A percentile compares a stretch with the other conserved stretches of the same genome.
These are phyloP conservation scores for Globicephala melas DNA, from an alignment of 2,113 vertebrate species.

Conservation along the genomic window DNA sequence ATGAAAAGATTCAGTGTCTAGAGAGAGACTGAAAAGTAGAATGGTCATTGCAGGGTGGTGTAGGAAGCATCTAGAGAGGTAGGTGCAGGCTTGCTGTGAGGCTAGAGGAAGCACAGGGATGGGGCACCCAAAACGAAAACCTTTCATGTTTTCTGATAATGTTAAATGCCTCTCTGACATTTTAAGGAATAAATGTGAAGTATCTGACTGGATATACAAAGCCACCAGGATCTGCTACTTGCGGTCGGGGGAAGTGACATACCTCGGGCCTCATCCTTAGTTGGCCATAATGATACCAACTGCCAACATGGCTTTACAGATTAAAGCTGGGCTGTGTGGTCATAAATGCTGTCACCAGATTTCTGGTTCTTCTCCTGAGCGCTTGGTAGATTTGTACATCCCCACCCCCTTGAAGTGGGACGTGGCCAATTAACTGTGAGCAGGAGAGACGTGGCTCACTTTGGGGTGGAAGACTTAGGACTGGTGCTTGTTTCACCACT, in stretches of 20 bases:
- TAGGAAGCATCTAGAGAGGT: neutral
- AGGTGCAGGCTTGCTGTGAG: neutral
- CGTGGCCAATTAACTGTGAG: neutral
- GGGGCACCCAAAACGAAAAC: neutral
- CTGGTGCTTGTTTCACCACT: neutral
- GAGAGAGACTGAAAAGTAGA: neutral
- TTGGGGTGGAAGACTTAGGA: neutral
- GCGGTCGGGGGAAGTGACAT: neutral
- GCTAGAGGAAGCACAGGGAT: neutral
- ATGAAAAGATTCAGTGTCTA: neutral
- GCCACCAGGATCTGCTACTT: neutral
- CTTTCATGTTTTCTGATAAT: neutral
- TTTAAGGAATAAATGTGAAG: neutral
- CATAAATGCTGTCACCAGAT: neutral
- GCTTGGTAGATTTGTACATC: fast-evolving
- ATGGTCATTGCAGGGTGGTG: neutral
- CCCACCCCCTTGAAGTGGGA: neutral
- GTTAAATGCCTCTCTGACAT: neutral
- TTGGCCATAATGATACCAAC: neutral
- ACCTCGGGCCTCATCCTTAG: neutral
- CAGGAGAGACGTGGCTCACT: neutral
- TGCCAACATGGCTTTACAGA: neutral
- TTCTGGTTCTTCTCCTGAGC: neutral
- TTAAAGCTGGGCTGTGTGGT: neutral
- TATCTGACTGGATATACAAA: neutral